phyloP scores from a whole-genome alignment of 1,140 invertebrate genomes.

The Adelges cooleyi region DNA sequence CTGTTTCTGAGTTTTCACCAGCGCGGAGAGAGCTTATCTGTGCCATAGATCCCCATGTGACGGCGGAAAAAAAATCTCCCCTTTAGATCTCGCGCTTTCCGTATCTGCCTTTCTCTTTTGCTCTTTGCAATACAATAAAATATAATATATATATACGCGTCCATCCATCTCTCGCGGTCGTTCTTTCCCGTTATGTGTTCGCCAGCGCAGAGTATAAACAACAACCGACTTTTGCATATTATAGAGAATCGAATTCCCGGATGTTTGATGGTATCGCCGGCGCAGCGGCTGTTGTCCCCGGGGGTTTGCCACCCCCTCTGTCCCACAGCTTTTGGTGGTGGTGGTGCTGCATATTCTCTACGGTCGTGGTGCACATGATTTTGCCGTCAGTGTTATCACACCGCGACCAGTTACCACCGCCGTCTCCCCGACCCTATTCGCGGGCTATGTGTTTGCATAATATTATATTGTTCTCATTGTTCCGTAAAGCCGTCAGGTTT shows the following conservation, averaged over 20 bases:
- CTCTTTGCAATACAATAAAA: no score
- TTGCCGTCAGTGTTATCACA: conserved; percentile 6
- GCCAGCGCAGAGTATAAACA: not conserved
- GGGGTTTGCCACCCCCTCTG: not conserved
- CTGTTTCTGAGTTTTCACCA: not conserved
- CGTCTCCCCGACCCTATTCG: no score
- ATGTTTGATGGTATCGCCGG: conserved; percentile 20
- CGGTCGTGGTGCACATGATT: not conserved
- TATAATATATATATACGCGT: not conserved
- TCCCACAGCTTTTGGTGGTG: no score
- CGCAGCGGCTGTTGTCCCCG: not conserved
- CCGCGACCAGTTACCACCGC: conserved; percentile 16
- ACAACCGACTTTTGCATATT: conserved; percentile 14
- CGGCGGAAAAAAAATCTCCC: conserved; percentile 14
- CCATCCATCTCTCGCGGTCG: not conserved
- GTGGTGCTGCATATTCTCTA: not conserved
- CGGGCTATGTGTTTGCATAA: not conserved
- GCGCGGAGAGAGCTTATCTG: conserved; percentile 5
- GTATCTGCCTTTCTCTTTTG: not conserved
- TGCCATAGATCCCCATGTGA: conserved; percentile 4
- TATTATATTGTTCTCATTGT: not conserved
- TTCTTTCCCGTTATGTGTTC: not conserved
- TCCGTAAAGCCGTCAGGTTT: no score
- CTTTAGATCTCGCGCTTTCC: not conserved
- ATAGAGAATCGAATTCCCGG: conserved; percentile 26